These are phyloP conservation scores for Periplaneta americana DNA, from an alignment of 1,140 invertebrate genomes.

Conservation along the genomic window DNA sequence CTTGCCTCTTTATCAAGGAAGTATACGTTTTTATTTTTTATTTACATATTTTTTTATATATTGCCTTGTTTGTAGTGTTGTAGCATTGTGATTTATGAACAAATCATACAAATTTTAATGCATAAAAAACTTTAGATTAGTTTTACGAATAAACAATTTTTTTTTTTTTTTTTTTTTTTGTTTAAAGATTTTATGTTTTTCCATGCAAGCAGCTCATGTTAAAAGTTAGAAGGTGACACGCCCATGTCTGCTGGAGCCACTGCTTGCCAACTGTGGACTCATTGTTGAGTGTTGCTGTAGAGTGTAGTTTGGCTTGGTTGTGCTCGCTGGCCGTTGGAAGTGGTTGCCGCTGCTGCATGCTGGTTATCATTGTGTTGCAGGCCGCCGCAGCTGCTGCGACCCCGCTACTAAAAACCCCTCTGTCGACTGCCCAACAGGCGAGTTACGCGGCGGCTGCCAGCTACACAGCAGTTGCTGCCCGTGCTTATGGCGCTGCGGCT, in stretches of 20 bases:
- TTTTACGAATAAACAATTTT: neutral
- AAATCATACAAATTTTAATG: neutral
- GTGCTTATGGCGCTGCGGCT: constrained; percentile 61
- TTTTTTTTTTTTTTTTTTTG: neutral
- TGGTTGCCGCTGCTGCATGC: constrained; percentile 7
- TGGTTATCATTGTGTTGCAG: constrained; percentile 38
- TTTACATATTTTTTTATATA: neutral
- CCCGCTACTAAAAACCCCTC: constrained; percentile 42
- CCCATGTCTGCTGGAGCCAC: neutral
- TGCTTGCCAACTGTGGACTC: constrained; percentile 9
- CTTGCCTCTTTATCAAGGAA: neutral
- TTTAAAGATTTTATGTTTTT: neutral
- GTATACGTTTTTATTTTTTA: neutral
- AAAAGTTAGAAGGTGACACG: neutral
- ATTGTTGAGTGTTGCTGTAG: neutral
- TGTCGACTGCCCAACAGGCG: constrained; percentile 60
- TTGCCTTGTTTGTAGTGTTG: neutral
- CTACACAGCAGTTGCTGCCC: constrained; percentile 73
- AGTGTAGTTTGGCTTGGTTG: neutral
- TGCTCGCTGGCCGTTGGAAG: neutral
- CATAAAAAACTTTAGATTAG: neutral
- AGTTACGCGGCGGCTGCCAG: constrained; percentile 76
- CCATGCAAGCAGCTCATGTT: no score
- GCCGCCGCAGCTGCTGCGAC: constrained; percentile 45
- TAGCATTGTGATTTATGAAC: neutral